These are phyloP conservation scores for Hesperophylax magnus DNA, from an alignment of 1,140 invertebrate species.

Conservation along the genomic window DNA sequence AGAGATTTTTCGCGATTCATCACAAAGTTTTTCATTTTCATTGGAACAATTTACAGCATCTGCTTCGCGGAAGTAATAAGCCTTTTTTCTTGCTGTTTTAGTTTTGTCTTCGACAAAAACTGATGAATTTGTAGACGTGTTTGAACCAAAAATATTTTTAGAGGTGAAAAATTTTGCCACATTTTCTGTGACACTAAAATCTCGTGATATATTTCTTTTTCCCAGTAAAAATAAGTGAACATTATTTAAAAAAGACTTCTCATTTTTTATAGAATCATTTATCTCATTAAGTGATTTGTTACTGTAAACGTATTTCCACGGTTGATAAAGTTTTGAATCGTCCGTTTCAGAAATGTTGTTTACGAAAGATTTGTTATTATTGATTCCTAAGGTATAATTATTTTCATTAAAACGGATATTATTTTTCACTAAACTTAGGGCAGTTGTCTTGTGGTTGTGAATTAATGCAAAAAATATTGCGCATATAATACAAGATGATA, in stretches of 20 bases:
- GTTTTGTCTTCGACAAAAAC: no score
- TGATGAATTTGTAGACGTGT: no score
- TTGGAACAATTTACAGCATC: no score
- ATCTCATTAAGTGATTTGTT: slow-evolving; percentile 3
- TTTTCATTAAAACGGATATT: not conserved
- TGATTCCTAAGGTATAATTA: not conserved
- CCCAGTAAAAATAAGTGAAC: no score
- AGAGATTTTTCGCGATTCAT: not conserved
- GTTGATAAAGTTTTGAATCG: slow-evolving; percentile 26
- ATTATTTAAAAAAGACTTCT: not conserved
- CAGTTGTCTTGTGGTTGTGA: not conserved
- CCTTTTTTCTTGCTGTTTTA: no score
- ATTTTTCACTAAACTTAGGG: slow-evolving; percentile 20
- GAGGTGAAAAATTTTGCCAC: not conserved
- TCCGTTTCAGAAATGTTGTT: slow-evolving; percentile 14
- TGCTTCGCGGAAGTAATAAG: no score
- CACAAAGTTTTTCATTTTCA: not conserved
- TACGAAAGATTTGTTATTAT: slow-evolving; percentile 3
- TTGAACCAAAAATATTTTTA: not conserved
- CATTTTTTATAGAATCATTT: slow-evolving; percentile 4
- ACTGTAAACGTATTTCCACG: slow-evolving; percentile 47
- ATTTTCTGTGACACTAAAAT: not conserved
- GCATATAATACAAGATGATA: slow-evolving; percentile 3
- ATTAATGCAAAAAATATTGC: slow-evolving; percentile 11
- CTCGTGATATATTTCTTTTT: no score